Conservation (phyloP, 2,888 invertebrate genomes). For the Pachliopta kotzebuea region DNA sequence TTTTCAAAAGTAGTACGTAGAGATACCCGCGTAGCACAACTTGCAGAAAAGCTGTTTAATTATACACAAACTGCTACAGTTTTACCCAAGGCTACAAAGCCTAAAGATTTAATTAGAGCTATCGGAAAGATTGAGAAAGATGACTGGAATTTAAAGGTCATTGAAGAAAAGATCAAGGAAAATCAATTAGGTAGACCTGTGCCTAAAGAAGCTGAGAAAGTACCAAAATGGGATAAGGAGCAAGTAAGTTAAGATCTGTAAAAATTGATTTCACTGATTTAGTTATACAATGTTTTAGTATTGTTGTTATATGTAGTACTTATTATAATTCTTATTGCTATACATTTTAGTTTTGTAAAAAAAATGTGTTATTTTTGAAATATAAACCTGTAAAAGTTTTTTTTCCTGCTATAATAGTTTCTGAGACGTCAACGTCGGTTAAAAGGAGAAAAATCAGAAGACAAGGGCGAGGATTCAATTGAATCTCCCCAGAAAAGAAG, state of each 20-base stretch:
- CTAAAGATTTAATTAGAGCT: slow-evolving; percentile 91
- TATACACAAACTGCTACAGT: slow-evolving; percentile 66
- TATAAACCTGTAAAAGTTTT: neutral
- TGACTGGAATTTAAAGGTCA: slow-evolving; percentile 95
- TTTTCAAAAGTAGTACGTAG: slow-evolving; percentile 51
- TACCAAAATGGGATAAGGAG: slow-evolving; percentile 95
- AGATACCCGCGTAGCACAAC: slow-evolving; percentile 59
- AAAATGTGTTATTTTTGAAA: neutral
- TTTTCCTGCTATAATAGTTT: slow-evolving; percentile 46
- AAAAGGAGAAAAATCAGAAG: slow-evolving; percentile 59
- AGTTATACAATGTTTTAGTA: neutral
- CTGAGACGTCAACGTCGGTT: slow-evolving; percentile 62
- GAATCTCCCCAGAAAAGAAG: slow-evolving; percentile 65
- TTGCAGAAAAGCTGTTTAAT: slow-evolving; percentile 90
- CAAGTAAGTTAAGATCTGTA: slow-evolving; percentile 69
- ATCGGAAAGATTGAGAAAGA: slow-evolving; percentile 93
- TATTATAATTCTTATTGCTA: neutral
- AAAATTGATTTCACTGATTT: neutral
- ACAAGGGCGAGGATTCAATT: slow-evolving; percentile 64
- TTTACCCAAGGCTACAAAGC: slow-evolving; percentile 83
- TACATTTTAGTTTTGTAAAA: neutral
- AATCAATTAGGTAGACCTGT: slow-evolving; percentile 84
- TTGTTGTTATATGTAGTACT: neutral
- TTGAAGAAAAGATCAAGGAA: slow-evolving; percentile 93
- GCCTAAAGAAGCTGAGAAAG: slow-evolving; percentile 84